A percentile compares a stretch with the other conserved stretches of the same genome.
Conservation (phyloP, 2,888 invertebrate species). For the Pterobdella sp. region DNA sequence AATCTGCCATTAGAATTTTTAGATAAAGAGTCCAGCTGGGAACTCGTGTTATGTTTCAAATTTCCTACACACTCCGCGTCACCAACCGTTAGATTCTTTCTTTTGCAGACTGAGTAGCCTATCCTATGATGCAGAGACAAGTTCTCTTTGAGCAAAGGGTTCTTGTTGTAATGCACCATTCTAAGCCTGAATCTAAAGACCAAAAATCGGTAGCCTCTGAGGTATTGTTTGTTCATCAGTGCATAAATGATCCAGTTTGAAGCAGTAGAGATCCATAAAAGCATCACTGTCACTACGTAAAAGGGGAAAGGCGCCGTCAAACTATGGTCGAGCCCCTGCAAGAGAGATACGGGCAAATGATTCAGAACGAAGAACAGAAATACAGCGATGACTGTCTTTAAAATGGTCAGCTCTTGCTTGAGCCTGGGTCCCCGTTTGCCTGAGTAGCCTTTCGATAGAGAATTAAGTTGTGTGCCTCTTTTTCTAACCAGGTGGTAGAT, state of each 20-base stretch:
- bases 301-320: constrained; percentile 22
- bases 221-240: constrained; percentile 34
- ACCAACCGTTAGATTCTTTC: no score
- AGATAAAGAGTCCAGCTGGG: no score
- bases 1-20: no score
- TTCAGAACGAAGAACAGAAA: constrained; percentile 32
- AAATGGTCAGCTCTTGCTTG: constrained; percentile 32
- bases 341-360: constrained; percentile 34
- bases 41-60: no score
- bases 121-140: no score
- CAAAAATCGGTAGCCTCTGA: constrained; percentile 31
- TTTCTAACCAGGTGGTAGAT: constrained; percentile 31
- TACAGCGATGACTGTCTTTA: constrained; percentile 35
- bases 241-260: constrained; percentile 37
- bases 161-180: no score
- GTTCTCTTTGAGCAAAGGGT: no score
- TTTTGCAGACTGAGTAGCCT: no score
- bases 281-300: constrained; percentile 32
- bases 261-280: constrained; percentile 34
- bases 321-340: constrained; percentile 32
- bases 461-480: constrained; percentile 18
- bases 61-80: no score
- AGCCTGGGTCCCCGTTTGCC: constrained; percentile 26
- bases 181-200: constrained; percentile 21
- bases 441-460: constrained; percentile 18